Evolutionary conservation across 1,140 invertebrate species (phyloP), one percentile per base, ranked within the genome.

Genomic region (Oppia nitens): DNA sequence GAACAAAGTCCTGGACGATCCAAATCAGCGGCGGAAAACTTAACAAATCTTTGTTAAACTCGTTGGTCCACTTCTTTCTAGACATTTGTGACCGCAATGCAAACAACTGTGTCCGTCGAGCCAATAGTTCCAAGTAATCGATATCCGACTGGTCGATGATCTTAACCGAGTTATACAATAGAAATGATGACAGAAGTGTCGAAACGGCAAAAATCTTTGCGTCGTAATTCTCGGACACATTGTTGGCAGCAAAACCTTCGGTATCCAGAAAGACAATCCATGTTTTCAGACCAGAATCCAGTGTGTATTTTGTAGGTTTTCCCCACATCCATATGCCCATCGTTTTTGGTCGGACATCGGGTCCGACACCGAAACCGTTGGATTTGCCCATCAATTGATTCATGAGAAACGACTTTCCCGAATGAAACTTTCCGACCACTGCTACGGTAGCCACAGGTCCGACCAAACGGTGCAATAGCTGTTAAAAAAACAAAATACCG

Each of bases 281-380:
- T 14, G 57, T 21, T 25, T 48, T 47, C 25, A 14, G 27, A 1
- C 57, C 50, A 21, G 14, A 24, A n/a, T 47, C 20, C 11, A 23
- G 6, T 14, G 20, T 49, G 20, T 63, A 24, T 23, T 63, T 25
- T 2, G 57, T n/a, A 23, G 62, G 62, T 60, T 63, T 61, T 50
- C 64, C 64, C 64, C 64, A 66, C 50, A 66, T 62, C 64, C 64
- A 66, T n/a, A 66, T 66, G 14, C 64, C 64, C 64, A 66, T 66
- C 21, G 64, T 66, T 50, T 62, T 47, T 6, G 64, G 64, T 53
- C 49, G 24, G 14, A 66, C 64, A 20, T 63, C 53, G n/a, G 60
- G 27, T 12, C 64, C 64, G 47, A 66, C 49, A 11, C 64, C 64
- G 59, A 65, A 65, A n/a, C 64, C 64, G 20, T 50, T 52, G 12